Evolutionary conservation across 2,888 invertebrate genomes (phyloP).

Genomic region (Drosophila setosimentum): DNA sequence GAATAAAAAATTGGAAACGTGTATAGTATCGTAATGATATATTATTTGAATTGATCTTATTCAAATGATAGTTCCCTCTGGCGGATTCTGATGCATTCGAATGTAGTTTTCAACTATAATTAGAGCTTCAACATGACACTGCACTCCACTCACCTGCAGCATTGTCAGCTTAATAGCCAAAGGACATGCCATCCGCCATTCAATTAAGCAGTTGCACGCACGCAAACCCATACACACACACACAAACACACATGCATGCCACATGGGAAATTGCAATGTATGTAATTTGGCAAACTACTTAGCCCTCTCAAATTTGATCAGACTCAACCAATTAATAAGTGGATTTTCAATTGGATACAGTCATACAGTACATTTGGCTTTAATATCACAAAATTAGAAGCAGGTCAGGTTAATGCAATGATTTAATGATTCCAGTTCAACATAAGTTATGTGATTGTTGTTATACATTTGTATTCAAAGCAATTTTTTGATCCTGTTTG

Average conservation of each 20-base stretch:
- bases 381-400: background rate
- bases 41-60: background rate
- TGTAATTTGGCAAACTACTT: constrained; percentile 70
- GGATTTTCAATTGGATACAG: constrained; percentile 2
- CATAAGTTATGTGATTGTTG: background rate
- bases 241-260: background rate
- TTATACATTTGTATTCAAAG: background rate
- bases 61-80: background rate
- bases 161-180: constrained; percentile 55
- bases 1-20: background rate
- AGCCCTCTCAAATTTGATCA: constrained; percentile 15
- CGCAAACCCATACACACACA: background rate
- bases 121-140: constrained; percentile 31
- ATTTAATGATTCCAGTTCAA: background rate
- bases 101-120: constrained; percentile 30
- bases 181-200: constrained; percentile 57
- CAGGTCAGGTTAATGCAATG: background rate
- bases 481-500: background rate
- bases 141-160: constrained; percentile 15
- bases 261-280: constrained; percentile 47
- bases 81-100: background rate
- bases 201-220: constrained; percentile 54
- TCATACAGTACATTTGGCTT: background rate
- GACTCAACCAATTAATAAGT: constrained; percentile 24
- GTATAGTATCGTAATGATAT: background rate